Conservation (phyloP, 2,797 vertebrate species). For the Tachyglossus aculeatus region DNA sequence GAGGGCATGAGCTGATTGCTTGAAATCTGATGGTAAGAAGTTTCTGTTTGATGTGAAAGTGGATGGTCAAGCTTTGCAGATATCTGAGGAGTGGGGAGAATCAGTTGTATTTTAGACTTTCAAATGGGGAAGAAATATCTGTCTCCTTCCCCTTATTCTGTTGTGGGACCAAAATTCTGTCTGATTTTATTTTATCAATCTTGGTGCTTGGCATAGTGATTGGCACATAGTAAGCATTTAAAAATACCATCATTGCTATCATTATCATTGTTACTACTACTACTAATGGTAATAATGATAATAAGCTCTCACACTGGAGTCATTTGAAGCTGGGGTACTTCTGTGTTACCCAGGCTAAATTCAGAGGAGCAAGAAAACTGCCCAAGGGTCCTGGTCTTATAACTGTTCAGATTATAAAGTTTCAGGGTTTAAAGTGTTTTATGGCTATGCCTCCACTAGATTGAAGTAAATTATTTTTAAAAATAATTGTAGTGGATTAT, state of each 20-base stretch:
- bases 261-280: no score
- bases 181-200: no score
- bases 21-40: no score
- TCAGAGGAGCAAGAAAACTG: neutral
- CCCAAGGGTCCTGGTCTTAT: neutral
- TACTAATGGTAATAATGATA: no score
- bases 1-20: no score
- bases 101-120: neutral
- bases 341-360: neutral
- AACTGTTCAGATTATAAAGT: neutral
- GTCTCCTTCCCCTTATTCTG: neutral
- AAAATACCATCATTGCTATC: no score
- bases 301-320: neutral
- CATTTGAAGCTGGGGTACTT: constrained; percentile 15
- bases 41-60: no score
- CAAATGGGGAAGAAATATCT: neutral
- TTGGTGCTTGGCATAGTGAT: no score
- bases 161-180: no score
- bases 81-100: no score
- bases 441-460: neutral
- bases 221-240: no score
- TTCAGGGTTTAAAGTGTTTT: neutral
- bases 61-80: no score
- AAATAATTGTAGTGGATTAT: neutral
- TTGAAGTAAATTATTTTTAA: neutral